Base-by-base conservation (phyloP, 1,140 invertebrate genomes). In the Drosophila bocki region DNA sequence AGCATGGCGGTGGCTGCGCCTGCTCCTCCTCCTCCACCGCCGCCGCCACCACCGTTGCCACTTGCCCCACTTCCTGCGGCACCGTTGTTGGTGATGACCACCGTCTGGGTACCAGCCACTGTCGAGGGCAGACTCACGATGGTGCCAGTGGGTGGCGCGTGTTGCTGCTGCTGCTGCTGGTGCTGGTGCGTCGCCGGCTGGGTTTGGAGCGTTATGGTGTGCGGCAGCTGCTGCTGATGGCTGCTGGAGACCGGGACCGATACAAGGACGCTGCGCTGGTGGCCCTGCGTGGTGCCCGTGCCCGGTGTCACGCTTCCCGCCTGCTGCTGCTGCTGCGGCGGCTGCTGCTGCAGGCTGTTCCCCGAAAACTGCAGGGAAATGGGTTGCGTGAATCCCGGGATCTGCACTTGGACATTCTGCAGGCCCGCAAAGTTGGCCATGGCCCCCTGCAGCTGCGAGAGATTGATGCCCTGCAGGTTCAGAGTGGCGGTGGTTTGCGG, bases 381-480 rank as follows among this genome's bases (percentile, higher is more conserved):
- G 12, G 96, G 96, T 77, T 96, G 96, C 13, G 96, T 94, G 44
- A 97, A 94, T 44, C 96, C 96, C 17, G 96, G 96, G 80, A 97
- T 95, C 85, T 97, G 96, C 39, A 96, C 95, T 93, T 95, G 95
- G 54, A 97, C 96, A 93, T 97, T 97, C 93, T 97, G 96, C 19
- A 97, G 93, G 51, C 96, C 96, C 54, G 96, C 95, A 57, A 97
- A 93, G 50, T 93, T 95, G 3, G 95, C 94, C 88, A 95, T 95
- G 5, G 94, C 94, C 11, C 94, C 94, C 90, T 96, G 96, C 50
- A 97, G 94, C 82, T 95, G 96, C 56, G 96, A 95, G 62, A 97
- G 94, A 93, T 96, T 97, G 56, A 97, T 94, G 77, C 96, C 95
- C 93, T 96, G 95, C 44, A 96, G 93, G 88, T 95, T 95, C 29